phyloP scores from a whole-genome alignment of 1,140 invertebrate species.

The Coelopa frigida region DNA sequence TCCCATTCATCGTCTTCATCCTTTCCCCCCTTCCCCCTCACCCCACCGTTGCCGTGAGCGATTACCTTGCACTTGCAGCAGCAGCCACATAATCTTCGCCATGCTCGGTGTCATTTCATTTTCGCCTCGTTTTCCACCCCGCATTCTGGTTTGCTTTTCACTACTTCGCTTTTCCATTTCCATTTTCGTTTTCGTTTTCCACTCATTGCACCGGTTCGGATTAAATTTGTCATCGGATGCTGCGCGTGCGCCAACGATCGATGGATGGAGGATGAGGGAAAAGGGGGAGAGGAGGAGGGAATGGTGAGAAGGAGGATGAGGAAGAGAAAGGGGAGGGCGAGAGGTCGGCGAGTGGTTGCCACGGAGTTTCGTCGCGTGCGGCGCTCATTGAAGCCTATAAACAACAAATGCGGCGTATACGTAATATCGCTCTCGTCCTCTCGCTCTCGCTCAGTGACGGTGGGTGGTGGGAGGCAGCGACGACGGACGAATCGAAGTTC shows the following conservation, averaged over 20 bases:
- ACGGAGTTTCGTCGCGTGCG: neutral
- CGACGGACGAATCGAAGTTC: slow-evolving; percentile 19
- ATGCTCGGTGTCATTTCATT: neutral
- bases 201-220: slow-evolving; percentile 8
- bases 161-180: neutral
- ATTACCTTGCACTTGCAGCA: slow-evolving; percentile 36
- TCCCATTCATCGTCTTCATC: neutral
- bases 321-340: slow-evolving; percentile 14
- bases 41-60: slow-evolving; percentile 9
- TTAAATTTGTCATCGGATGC: neutral
- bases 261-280: neutral
- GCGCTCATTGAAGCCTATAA: neutral
- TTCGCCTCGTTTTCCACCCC: neutral
- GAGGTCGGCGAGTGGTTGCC: slow-evolving; percentile 21
- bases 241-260: neutral
- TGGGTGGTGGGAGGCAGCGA: neutral
- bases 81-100: neutral
- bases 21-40: neutral
- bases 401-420: slow-evolving; percentile 28
- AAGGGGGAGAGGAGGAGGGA: neutral
- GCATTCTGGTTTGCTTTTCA: neutral
- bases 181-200: neutral
- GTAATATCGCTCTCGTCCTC: slow-evolving; percentile 38
- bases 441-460: slow-evolving; percentile 17
- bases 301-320: neutral